Evolutionary conservation across 2,888 invertebrate genomes (phyloP).

Genomic region (Dryocosmus kuriphilus): DNA sequence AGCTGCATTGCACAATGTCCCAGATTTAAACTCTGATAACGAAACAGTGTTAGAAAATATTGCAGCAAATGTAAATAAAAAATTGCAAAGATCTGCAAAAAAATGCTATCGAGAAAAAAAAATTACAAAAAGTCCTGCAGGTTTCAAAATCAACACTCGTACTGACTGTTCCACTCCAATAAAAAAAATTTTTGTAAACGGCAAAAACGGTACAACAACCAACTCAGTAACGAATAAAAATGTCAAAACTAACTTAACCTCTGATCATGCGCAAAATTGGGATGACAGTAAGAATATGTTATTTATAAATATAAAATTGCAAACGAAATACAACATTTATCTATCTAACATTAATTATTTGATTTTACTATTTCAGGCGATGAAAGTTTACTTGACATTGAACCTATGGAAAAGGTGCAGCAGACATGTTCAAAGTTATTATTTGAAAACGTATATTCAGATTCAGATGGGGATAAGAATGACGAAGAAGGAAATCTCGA

Average conservation of each 20-base stretch:
- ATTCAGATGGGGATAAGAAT: neutral
- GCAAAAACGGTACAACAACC: neutral
- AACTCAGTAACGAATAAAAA: neutral
- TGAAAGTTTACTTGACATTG: neutral
- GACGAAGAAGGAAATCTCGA: neutral
- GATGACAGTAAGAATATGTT: neutral
- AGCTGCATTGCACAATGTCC: neutral
- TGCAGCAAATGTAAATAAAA: neutral
- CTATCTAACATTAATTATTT: neutral
- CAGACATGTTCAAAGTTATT: neutral
- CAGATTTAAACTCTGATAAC: constrained; percentile 7
- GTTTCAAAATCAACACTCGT: neutral
- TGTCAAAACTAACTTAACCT: neutral
- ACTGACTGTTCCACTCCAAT: neutral
- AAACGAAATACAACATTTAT: neutral
- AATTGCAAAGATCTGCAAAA: neutral
- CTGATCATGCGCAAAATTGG: neutral
- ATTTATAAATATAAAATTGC: neutral
- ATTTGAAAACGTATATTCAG: neutral
- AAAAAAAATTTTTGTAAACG: neutral
- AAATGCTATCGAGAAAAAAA: constrained; percentile 7
- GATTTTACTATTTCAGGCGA: neutral
- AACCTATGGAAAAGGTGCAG: neutral
- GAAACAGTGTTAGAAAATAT: neutral
- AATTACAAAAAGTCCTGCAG: neutral